phyloP scores from a whole-genome alignment of 2,888 invertebrate genomes.

The Trisateles emortualis region DNA sequence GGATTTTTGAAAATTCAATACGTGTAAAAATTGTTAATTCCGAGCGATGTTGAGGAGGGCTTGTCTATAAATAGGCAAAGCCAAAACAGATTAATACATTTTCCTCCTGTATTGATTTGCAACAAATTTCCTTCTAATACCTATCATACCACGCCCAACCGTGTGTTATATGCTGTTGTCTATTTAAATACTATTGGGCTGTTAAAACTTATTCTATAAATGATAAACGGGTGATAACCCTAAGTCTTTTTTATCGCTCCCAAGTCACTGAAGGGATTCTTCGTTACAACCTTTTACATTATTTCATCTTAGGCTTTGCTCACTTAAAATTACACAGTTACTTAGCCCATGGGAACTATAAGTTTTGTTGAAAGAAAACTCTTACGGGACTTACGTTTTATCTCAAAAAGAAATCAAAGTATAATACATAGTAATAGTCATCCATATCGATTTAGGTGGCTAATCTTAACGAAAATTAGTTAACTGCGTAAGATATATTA shows the following conservation, averaged over 20 bases:
- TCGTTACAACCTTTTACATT: constrained; percentile 27
- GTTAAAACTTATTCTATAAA: background rate
- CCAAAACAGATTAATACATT: no score
- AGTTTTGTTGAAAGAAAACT: constrained; percentile 6
- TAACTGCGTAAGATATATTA: no score
- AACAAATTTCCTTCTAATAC: no score
- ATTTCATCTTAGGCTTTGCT: constrained; percentile 26
- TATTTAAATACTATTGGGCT: background rate
- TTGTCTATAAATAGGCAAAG: no score
- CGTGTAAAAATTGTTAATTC: no score
- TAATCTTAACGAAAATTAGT: no score
- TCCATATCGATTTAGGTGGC: no score
- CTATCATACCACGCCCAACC: no score
- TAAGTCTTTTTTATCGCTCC: constrained; percentile 20
- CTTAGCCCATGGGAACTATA: constrained; percentile 33
- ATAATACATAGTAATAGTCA: no score
- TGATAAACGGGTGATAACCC: constrained; percentile 2
- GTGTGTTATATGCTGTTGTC: background rate
- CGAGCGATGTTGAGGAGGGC: no score
- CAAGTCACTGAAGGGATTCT: constrained; percentile 11
- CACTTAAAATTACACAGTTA: constrained; percentile 28
- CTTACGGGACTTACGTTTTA: background rate
- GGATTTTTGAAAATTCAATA: no score
- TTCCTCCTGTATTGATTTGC: no score
- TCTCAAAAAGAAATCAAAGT: background rate